Conservation (phyloP, 35 echinoderm and acorn worm genomes). For the Lytechinus variegatus region DNA sequence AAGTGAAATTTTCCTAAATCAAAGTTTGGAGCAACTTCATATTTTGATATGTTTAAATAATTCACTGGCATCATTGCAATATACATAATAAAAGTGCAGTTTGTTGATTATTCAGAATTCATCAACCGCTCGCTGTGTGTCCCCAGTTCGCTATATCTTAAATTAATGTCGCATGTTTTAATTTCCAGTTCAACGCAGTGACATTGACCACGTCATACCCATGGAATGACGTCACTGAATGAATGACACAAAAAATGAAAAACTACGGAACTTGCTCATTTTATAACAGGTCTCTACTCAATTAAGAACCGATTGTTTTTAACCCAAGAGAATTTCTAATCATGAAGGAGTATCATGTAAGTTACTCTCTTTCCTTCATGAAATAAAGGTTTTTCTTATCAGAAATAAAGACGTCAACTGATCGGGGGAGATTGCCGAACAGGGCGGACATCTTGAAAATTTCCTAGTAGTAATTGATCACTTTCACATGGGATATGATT, state of each 20-base stretch:
- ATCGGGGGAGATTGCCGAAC: not conserved
- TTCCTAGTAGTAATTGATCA: conserved; percentile 18
- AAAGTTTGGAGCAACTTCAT: not conserved
- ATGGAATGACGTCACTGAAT: not conserved
- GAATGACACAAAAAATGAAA: not conserved
- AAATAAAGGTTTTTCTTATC: not conserved
- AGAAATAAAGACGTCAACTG: conserved; percentile 12
- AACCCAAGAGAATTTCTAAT: not conserved
- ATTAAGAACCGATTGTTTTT: not conserved
- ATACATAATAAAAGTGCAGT: too few species aligned
- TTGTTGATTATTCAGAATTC: not conserved
- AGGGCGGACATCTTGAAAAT: not conserved
- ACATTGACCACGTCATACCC: not conserved
- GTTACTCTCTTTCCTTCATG: not conserved
- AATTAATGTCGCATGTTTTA: not conserved
- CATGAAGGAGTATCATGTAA: not conserved
- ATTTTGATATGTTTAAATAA: not conserved
- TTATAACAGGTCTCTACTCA: not conserved
- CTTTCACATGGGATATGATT: conserved; percentile 27
- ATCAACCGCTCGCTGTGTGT: not conserved
- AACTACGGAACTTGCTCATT: conserved; percentile 11
- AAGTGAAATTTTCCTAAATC: too few species aligned
- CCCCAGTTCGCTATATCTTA: not conserved
- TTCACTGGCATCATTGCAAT: not conserved
- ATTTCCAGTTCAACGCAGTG: not conserved